Base-by-base conservation (phyloP, 2,113 vertebrate genomes). In the Neolamprologus hecqui region DNA sequence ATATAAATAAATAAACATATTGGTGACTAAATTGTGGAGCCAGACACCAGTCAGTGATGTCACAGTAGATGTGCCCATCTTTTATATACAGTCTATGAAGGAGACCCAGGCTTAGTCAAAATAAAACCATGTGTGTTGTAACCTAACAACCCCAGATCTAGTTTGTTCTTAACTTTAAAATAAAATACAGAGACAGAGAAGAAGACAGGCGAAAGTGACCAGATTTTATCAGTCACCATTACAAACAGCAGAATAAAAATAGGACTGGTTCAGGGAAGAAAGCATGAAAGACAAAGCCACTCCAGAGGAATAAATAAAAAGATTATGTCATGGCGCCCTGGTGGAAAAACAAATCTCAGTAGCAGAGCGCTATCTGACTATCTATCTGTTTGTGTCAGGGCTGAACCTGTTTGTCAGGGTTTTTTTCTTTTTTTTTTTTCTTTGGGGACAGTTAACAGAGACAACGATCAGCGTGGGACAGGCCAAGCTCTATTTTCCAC, bases 401-500 rank as follows among this genome's bases (percentile, higher is more conserved):
- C 7, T 54, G 49, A 95, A 95, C 94, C 93, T 88, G 94, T 93
- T 92, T 84, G 85, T 92, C 86, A 19, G 89, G 81, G 5, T 1
- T 6, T 0, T 47, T 6, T 53, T 53, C 4, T n/a, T 6, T 2
- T 86, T 54, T 54, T 79, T 81, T 81, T 81, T 49, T 57, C 89
- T 90, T 37, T n/a, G 9, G 73, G 45, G 65, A 57, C 80, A 79
- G 15, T 90, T 75, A 85, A 81, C 83, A 87, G 53, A 83, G 86
- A 92, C 90, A 89, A 40, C 5, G 23, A 88, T 87, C 86, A 90
- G 47, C 1, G 49, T 42, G 75, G 55, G 81, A 84, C 15, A 47
- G 63, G 23, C 75, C 88, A 19, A 86, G 54, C 82, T 83, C 40
- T 21, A 54, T 90, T 90, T 92, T 84, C 86, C 86, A 86, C 79